These are phyloP conservation scores for Taenaris catops DNA, from an alignment of 2,888 invertebrate genomes.

Conservation along the genomic window DNA sequence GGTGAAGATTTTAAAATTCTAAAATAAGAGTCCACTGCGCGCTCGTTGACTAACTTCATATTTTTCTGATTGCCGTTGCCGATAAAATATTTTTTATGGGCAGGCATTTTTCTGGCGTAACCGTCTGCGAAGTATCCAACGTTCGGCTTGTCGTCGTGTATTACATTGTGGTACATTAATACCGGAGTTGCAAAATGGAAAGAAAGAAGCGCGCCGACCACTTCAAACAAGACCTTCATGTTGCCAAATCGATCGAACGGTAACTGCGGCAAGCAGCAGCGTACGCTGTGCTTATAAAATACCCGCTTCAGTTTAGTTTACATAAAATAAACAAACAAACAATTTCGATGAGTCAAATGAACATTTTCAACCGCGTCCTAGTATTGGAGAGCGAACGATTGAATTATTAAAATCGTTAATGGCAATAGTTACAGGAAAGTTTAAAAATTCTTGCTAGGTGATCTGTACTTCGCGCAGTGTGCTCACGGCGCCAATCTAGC, in stretches of 20 bases:
- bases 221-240: constrained; percentile 38
- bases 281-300: constrained; percentile 37
- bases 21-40: constrained; percentile 42
- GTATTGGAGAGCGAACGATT: too few relatives aligned
- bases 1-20: constrained; percentile 32
- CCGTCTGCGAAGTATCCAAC: constrained; percentile 34
- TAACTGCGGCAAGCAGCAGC: background rate
- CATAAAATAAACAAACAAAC: constrained; percentile 37
- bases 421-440: too few relatives aligned
- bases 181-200: constrained; percentile 27
- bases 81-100: constrained; percentile 36
- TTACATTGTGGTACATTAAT: constrained; percentile 35
- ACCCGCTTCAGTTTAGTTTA: constrained; percentile 18
- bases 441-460: too few relatives aligned
- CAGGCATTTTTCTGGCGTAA: constrained; percentile 15
- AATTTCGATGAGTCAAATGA: background rate
- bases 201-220: constrained; percentile 26
- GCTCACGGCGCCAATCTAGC: too few relatives aligned
- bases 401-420: too few relatives aligned
- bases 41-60: constrained; percentile 33
- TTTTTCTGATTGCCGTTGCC: constrained; percentile 29
- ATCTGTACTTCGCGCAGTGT: too few relatives aligned
- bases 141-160: constrained; percentile 39
- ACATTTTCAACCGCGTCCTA: background rate
- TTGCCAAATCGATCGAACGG: constrained; percentile 26